Evolutionary conservation across 1,140 invertebrate genomes (phyloP).

Genomic region (Drosophila lowei): DNA sequence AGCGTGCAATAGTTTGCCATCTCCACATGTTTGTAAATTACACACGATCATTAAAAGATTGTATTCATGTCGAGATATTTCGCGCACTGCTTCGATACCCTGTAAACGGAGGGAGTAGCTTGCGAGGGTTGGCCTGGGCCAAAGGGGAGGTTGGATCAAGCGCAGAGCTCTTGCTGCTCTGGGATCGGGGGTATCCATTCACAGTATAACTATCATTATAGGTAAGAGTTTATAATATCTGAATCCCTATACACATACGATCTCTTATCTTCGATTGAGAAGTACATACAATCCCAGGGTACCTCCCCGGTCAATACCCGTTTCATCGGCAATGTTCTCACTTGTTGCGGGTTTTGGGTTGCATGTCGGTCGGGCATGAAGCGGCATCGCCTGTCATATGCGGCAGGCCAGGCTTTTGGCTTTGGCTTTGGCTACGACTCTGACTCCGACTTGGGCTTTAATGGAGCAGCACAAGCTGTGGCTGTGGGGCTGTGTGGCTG

Average conservation of each 20-base stretch:
- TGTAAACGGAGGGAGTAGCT: background rate
- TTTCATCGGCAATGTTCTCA: slow-evolving; percentile 19
- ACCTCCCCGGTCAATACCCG: background rate
- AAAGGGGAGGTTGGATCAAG: too few species aligned
- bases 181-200: too few species aligned
- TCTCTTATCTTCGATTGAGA: too few species aligned
- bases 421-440: slow-evolving; percentile 10
- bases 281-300: slow-evolving; percentile 8
- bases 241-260: too few species aligned
- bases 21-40: slow-evolving; percentile 74
- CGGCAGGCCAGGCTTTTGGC: slow-evolving; percentile 43
- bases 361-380: slow-evolving; percentile 46
- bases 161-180: too few species aligned
- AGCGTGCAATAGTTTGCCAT: slow-evolving; percentile 38
- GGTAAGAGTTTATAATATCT: too few species aligned
- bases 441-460: slow-evolving; percentile 40
- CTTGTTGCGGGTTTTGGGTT: slow-evolving; percentile 38
- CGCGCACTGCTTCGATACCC: slow-evolving; percentile 12
- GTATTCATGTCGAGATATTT: slow-evolving; percentile 79
- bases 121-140: background rate
- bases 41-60: slow-evolving; percentile 82
- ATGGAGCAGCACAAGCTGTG: slow-evolving; percentile 55
- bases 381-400: slow-evolving; percentile 59
- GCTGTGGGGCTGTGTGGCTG: too few species aligned
- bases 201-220: too few species aligned